phyloP scores from a whole-genome alignment of 2,113 vertebrate genomes.

The Cyrtonyx montezumae region DNA sequence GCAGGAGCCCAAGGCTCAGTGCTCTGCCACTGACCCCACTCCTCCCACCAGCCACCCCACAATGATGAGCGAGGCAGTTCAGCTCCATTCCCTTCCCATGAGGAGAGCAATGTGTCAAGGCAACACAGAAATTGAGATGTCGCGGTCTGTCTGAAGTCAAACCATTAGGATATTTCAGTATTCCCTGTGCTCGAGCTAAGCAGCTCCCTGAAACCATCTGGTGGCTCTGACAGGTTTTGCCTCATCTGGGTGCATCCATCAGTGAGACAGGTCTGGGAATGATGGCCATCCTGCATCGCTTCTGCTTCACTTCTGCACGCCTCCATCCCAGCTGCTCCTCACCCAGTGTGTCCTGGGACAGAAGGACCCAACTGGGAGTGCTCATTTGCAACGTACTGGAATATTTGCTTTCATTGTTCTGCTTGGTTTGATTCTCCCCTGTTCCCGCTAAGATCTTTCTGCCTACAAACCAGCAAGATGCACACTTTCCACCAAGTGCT shows the following conservation, averaged over 20 bases:
- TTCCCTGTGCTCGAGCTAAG: neutral
- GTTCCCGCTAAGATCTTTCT: neutral
- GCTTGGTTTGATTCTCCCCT: neutral
- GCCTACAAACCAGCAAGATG: neutral
- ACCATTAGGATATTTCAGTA: neutral
- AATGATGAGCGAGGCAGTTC: fast-evolving
- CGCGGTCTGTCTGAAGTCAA: neutral
- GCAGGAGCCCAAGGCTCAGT: neutral
- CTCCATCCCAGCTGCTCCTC: neutral
- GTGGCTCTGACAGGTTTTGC: neutral
- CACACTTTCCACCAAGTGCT: neutral
- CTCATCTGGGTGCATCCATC: neutral
- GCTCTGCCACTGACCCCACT: neutral
- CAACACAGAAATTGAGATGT: fast-evolving
- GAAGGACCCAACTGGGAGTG: neutral
- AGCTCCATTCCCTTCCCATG: neutral
- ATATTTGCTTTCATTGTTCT: conserved; percentile 1
- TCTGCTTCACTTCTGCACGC: neutral
- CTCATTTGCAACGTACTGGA: neutral
- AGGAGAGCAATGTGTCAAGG: neutral
- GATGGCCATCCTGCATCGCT: neutral
- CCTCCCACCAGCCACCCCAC: neutral
- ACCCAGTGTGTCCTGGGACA: fast-evolving
- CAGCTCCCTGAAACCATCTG: neutral
- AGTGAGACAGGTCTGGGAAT: neutral